These are phyloP conservation scores for Ischnura elegans DNA, from an alignment of 2,888 invertebrate species.

Conservation along the genomic window DNA sequence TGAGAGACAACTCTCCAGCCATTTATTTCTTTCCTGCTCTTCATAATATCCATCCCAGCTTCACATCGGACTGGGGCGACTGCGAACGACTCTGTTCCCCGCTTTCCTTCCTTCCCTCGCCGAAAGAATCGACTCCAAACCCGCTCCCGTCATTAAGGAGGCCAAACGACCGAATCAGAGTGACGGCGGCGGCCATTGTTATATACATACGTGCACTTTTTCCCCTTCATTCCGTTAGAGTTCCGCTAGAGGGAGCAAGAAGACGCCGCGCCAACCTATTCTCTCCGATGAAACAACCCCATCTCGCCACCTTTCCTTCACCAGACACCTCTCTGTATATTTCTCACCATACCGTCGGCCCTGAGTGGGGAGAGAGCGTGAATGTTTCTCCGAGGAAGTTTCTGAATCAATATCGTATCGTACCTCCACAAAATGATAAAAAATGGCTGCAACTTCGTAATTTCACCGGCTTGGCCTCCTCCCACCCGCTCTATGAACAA, in stretches of 20 bases:
- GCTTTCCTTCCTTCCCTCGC: not conserved
- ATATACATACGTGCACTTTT: not conserved
- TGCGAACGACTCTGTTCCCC: not conserved
- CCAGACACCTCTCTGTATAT: not conserved
- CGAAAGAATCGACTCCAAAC: not conserved
- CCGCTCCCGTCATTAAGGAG: slow-evolving; percentile 7
- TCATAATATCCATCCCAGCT: too few relatives aligned
- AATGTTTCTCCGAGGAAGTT: not conserved
- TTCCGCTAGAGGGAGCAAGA: slow-evolving; percentile 20
- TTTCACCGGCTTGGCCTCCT: too few relatives aligned
- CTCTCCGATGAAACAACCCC: not conserved
- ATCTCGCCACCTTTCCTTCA: not conserved
- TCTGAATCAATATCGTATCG: too few relatives aligned
- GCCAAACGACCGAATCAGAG: slow-evolving; percentile 35
- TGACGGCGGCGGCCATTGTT: slow-evolving; percentile 24
- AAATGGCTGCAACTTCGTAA: too few relatives aligned
- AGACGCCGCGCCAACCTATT: not conserved
- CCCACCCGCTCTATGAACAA: too few relatives aligned
- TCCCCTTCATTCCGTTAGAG: not conserved
- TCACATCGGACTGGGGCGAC: too few relatives aligned
- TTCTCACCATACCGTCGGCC: not conserved
- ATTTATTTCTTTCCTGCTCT: not conserved
- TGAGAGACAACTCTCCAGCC: too few relatives aligned
- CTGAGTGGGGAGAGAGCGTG: not conserved
- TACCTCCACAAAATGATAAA: too few relatives aligned